phyloP scores from a whole-genome alignment of 1,140 invertebrate species.

The Ladona fulva region DNA sequence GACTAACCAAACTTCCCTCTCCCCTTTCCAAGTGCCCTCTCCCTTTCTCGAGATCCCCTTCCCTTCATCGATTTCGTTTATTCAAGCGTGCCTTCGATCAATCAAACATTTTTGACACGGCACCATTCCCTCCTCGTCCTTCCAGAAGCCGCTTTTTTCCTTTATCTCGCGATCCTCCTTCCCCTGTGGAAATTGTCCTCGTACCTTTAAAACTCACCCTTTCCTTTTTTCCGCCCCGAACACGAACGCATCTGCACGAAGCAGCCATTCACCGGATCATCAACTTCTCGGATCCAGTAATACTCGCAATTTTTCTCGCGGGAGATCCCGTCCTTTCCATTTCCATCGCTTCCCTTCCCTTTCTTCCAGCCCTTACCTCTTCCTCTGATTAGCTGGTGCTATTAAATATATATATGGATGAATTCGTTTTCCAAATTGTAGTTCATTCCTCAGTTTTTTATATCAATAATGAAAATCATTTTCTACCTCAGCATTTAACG shows the following conservation, averaged over 20 bases:
- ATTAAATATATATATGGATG: too few relatives aligned
- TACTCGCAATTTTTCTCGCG: not conserved
- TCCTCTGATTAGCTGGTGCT: too few relatives aligned
- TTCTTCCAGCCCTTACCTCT: too few relatives aligned
- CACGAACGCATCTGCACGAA: not conserved
- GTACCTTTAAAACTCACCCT: not conserved
- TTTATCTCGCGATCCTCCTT: too few relatives aligned
- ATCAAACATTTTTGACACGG: not conserved
- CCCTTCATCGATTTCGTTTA: not conserved
- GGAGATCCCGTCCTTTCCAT: too few relatives aligned
- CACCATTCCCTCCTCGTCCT: not conserved
- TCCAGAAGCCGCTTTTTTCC: not conserved
- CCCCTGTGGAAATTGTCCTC: too few relatives aligned
- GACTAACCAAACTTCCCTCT: not conserved
- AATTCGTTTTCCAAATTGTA: too few relatives aligned
- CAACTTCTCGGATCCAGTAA: not conserved
- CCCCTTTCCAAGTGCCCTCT: not conserved
- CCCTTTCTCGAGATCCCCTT: not conserved
- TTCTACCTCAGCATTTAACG: too few relatives aligned
- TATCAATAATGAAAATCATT: too few relatives aligned
- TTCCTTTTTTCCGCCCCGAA: not conserved
- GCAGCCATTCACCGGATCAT: not conserved
- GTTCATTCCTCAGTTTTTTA: too few relatives aligned
- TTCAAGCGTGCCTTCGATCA: not conserved
- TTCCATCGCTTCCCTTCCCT: too few relatives aligned